Evolutionary conservation across 2,113 vertebrate species (phyloP), one percentile per base, ranked within the genome.

Genomic region (Phyllostomus hastatus): DNA sequence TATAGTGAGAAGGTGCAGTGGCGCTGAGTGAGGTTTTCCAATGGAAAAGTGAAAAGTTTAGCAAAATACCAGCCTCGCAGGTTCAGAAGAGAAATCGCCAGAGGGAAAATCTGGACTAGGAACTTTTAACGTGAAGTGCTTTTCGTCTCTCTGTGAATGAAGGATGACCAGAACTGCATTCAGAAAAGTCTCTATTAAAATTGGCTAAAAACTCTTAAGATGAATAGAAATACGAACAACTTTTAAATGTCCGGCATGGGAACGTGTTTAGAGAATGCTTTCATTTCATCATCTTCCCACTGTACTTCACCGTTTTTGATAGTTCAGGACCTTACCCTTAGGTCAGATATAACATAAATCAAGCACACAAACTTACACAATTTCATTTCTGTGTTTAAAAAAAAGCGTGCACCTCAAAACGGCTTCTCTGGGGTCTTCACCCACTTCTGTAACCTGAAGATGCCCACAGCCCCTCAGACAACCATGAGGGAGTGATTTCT

Each of bases 31-130:
- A 79, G 43, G 43, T 15, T 50, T 57, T 14, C 59, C 1, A 7
- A 4, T 0, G 22, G 54, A 7, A 20, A 31, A 0, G 1, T 0
- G 20, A 26, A 3, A 6, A 17, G 10, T 5, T 7, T 12, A 4
- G 31, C 57, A 12, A 41, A 43, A 4, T 1, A 14, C 33, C 26
- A 24, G 78, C n/a, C 24, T n/a, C 16, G 6, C 8, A 3, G 19
- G 33, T 52, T 17, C 10, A 0, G 0, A 10, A 17, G 52, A 24
- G 70, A 41, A 38, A 38, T 38, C 0, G 7, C 16, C 2, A 20
- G 17, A 12, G 38, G 90, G 50, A 38, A 28, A n/a, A 2, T 10
- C n/a, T 28, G 7, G 12, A 61, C 38, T 3, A 28, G 73, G 38
- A 85, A 24, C 10, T 10, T 31, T 31, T 48, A 28, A 41, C 2